phyloP scores from a whole-genome alignment of 2,888 invertebrate genomes.

The Ormia ochracea region DNA sequence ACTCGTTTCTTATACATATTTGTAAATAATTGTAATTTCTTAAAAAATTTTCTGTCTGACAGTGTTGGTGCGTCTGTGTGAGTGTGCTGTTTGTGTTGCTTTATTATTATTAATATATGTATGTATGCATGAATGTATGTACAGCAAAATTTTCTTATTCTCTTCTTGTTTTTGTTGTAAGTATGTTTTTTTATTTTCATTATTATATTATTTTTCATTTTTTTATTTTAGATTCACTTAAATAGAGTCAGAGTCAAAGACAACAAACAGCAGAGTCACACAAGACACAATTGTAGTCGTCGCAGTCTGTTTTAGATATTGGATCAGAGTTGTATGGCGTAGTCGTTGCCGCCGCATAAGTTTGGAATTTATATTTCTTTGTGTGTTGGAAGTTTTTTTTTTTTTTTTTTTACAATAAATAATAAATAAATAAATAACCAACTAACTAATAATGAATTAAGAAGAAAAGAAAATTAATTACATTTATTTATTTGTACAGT shows the following conservation, averaged over 20 bases:
- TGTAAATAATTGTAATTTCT: slow-evolving; percentile 58
- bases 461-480: background rate
- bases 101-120: slow-evolving; percentile 47
- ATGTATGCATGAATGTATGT: no score
- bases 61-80: background rate
- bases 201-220: slow-evolving; percentile 45
- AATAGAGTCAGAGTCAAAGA: slow-evolving; percentile 55
- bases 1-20: slow-evolving; percentile 52
- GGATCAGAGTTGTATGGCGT: slow-evolving; percentile 60
- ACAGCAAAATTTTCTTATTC: slow-evolving; percentile 60
- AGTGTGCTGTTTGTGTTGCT: slow-evolving; percentile 12
- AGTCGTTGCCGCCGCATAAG: slow-evolving; percentile 36
- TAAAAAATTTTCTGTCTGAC: slow-evolving; percentile 22
- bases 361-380: slow-evolving; percentile 11
- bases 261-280: slow-evolving; percentile 52
- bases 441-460: background rate
- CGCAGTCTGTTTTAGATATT: slow-evolving; percentile 62
- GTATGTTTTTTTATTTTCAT: slow-evolving; percentile 47
- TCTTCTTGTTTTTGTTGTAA: slow-evolving; percentile 46
- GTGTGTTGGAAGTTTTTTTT: slow-evolving; percentile 11
- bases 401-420: no score
- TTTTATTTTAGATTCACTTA: slow-evolving; percentile 55
- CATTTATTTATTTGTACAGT: slow-evolving; percentile 25
- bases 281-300: slow-evolving; percentile 55
- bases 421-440: no score